These are phyloP conservation scores for Macrophya alboannulata DNA, from an alignment of 2,888 invertebrate species.

Conservation along the genomic window DNA sequence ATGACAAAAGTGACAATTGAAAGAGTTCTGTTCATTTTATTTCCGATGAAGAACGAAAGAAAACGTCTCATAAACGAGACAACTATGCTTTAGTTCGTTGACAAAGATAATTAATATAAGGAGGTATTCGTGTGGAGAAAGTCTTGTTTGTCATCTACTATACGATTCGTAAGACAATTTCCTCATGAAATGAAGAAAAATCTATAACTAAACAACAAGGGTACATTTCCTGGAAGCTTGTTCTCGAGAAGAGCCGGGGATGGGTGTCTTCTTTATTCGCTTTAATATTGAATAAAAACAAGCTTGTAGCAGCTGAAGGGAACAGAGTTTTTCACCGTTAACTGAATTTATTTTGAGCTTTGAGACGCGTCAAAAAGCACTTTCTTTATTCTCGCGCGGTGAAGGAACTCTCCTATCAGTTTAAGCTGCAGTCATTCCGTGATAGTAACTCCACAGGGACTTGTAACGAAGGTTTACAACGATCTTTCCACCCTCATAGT, in stretches of 20 bases:
- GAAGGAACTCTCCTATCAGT: conserved; percentile 21
- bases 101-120: too few relatives aligned
- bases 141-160: too few relatives aligned
- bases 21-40: not conserved
- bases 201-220: not conserved
- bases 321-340: not conserved
- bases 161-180: not conserved
- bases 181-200: not conserved
- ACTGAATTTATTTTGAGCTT: conserved; percentile 12
- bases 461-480: conserved; percentile 11
- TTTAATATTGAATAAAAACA: conserved; percentile 18
- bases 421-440: conserved; percentile 1
- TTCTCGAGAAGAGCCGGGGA: not conserved
- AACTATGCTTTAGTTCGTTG: not conserved
- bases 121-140: too few relatives aligned
- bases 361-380: conserved; percentile 25
- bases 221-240: not conserved
- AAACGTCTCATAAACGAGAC: not conserved
- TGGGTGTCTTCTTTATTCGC: not conserved
- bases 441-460: not conserved
- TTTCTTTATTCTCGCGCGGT: not conserved
- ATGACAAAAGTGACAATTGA: not conserved
- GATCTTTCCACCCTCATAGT: not conserved
- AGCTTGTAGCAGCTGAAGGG: not conserved
- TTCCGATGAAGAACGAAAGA: not conserved